Percentiles rank a stretch among this genome's conserved stretches.
These are phyloP conservation scores for Hepsetus odoe DNA, from an alignment of 2,113 vertebrate species.

Conservation along the genomic window DNA sequence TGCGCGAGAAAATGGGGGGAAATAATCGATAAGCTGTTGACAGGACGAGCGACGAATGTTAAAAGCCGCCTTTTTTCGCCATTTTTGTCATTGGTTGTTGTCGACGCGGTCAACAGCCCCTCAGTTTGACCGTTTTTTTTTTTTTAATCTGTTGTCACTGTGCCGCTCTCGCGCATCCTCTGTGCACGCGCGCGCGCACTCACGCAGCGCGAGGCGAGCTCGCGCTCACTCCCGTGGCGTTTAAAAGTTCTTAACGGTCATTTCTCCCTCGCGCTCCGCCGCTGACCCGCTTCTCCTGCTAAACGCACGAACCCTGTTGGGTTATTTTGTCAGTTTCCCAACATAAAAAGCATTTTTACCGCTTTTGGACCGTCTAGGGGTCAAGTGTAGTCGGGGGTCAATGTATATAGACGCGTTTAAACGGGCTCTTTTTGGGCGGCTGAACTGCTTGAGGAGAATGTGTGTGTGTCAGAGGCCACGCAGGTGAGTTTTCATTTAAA, in stretches of 20 bases:
- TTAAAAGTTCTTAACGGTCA: constrained; percentile 28
- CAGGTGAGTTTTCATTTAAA: constrained; percentile 76
- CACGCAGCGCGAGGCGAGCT: too few relatives aligned
- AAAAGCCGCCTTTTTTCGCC: neutral
- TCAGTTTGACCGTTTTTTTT: constrained; percentile 56
- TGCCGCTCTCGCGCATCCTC: constrained; percentile 65
- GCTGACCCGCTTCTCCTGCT: neutral
- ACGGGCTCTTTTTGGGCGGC: constrained; percentile 78
- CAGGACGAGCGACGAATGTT: neutral
- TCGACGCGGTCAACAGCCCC: neutral
- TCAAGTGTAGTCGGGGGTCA: constrained; percentile 63
- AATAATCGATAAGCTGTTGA: neutral
- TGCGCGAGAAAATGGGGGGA: constrained; percentile 15
- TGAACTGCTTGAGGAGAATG: constrained; percentile 81
- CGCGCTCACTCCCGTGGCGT: neutral
- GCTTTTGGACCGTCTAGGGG: neutral
- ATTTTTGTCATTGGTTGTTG: neutral
- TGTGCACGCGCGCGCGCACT: too few relatives aligned
- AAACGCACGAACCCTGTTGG: neutral
- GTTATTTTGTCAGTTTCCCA: neutral
- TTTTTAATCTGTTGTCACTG: constrained; percentile 48
- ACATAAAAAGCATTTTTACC: neutral
- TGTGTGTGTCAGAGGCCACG: constrained; percentile 80
- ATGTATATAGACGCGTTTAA: constrained; percentile 85
- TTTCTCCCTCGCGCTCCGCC: neutral